Evolutionary conservation across 2,797 vertebrate species (phyloP), one percentile per base, ranked within the genome.

Genomic region (Hypotaenidia okinawae): DNA sequence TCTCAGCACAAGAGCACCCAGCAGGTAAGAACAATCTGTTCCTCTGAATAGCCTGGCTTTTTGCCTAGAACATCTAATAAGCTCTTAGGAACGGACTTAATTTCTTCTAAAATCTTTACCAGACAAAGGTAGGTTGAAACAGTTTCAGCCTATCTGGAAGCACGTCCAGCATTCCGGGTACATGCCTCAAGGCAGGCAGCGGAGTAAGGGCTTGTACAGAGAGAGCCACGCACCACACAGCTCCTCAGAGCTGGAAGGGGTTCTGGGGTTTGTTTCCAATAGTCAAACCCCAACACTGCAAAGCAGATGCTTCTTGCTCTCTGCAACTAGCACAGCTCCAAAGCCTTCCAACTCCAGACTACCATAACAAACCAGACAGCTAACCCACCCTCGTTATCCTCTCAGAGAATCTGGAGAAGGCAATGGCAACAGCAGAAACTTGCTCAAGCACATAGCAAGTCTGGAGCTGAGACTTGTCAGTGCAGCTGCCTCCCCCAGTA

Each of bases 21-120:
- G 63, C 87, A 94, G 84, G 91, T 94, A 72, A 74, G 81, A 91
- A 89, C 95, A 69, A 27, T 69, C 49, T 18, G 91, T 89, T 83
- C 92, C 85, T 85, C 2, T 13, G 18, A 37, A 15, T 1, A 4
- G 7, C 27, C 59, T 94, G 96, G 91, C 91, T 18, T 5, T 10
- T 1, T 84, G 89, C 95, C 94, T n/a, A 75, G 82, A 79, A 87
- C 91, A 76, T 69, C 84, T 70, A 54, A 43, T 14, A 55, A 15
- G n/a, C 27, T 54, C 55, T 25, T 32, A 10, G 37, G 79, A 77
- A 90, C 32, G 47, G 87, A 62, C 49, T 89, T 79, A 2, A 55
- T 30, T 59, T 45, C 5, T 35, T 82, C 39, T 30, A 19, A 78
- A 88, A 58, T 22, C 72, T 54, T 74, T 82, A 78, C 32, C 55